A percentile compares a stretch with the other conserved stretches of the same genome.
phyloP scores from a whole-genome alignment of 1,140 invertebrate species.

The Dysdera silvatica region DNA sequence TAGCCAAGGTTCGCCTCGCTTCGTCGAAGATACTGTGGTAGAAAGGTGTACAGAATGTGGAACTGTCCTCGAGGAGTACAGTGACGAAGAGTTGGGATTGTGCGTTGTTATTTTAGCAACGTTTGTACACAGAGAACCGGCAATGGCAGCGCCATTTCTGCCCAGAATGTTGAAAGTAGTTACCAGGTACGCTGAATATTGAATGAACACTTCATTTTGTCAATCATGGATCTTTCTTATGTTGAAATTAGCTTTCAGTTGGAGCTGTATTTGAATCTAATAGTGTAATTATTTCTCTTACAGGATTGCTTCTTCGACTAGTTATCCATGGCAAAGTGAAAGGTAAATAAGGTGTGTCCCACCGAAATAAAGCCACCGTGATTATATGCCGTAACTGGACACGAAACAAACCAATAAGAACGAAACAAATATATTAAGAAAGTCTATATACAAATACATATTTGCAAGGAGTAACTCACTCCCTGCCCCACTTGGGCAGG shows the following conservation, averaged over 20 bases:
- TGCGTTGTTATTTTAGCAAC: constrained; percentile 89
- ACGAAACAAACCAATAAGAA: no score
- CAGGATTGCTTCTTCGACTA: constrained; percentile 40
- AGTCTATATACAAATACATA: no score
- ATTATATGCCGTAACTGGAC: no score
- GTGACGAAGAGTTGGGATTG: constrained; percentile 90
- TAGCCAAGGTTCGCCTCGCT: constrained; percentile 13
- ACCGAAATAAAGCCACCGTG: no score
- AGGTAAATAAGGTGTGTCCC: no score
- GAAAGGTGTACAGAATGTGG: constrained; percentile 47
- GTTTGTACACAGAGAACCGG: constrained; percentile 91
- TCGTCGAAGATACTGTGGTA: constrained; percentile 28
- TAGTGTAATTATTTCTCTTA: constrained; percentile 9
- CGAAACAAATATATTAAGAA: no score
- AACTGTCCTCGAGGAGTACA: constrained; percentile 79
- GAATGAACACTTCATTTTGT: not conserved
- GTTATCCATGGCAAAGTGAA: constrained; percentile 80
- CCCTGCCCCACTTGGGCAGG: no score
- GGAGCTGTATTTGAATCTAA: not conserved
- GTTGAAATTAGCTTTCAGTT: not conserved
- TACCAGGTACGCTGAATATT: constrained; percentile 57
- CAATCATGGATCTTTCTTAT: not conserved
- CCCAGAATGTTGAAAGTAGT: constrained; percentile 84
- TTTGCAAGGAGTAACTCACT: no score
- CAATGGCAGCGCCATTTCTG: constrained; percentile 79